Conservation (phyloP, 1,140 invertebrate genomes). For the Diorhabda carinulata region DNA sequence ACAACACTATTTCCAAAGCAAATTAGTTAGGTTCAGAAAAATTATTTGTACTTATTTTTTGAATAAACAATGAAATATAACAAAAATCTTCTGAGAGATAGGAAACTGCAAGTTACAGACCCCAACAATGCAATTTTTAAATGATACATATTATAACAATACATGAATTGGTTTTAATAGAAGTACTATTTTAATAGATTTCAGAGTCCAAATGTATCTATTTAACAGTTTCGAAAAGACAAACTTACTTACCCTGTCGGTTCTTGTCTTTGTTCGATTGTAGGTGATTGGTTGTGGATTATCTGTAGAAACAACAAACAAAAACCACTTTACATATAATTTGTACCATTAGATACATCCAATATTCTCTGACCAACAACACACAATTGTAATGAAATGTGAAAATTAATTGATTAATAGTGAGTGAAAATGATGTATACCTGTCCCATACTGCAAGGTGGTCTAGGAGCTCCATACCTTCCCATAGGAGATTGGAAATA, state of each 20-base stretch:
- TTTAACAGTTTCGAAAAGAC: neutral
- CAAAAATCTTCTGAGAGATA: too few species aligned
- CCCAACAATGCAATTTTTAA: too few species aligned
- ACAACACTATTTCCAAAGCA: too few species aligned
- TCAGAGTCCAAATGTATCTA: slow-evolving; percentile 1
- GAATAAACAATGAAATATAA: too few species aligned
- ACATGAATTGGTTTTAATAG: neutral
- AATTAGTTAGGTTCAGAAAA: too few species aligned
- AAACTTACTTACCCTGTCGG: slow-evolving; percentile 38
- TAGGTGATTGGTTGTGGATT: slow-evolving; percentile 46
- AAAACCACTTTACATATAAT: neutral
- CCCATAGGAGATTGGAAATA: slow-evolving; percentile 46
- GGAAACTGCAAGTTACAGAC: too few species aligned
- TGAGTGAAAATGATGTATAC: slow-evolving; percentile 44
- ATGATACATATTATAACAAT: too few species aligned
- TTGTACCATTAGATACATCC: neutral
- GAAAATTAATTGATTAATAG: slow-evolving; percentile 26
- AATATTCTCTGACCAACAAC: neutral
- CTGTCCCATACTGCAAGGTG: slow-evolving; percentile 63
- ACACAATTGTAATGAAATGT: slow-evolving; percentile 29
- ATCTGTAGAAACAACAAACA: slow-evolving; percentile 35
- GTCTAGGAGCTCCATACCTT: slow-evolving; percentile 59
- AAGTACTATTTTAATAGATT: slow-evolving; percentile 20
- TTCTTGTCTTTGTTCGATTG: slow-evolving; percentile 35
- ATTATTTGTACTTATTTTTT: too few species aligned